phyloP scores from a whole-genome alignment of 2,888 invertebrate genomes.

The Lasioglossum marginatum region DNA sequence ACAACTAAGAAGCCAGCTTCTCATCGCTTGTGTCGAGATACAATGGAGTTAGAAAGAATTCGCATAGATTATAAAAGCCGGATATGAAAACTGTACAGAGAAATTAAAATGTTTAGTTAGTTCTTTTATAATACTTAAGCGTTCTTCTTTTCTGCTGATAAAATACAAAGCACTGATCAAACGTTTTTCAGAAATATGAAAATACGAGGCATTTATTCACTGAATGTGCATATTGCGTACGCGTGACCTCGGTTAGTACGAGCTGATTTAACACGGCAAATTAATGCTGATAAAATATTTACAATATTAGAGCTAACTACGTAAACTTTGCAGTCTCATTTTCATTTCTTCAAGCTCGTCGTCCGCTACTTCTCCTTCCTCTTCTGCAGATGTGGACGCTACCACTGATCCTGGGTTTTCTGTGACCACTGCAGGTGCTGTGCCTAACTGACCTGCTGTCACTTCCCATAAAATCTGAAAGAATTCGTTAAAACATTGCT shows the following conservation, averaged over 20 bases:
- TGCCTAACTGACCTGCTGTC: constrained; percentile 95
- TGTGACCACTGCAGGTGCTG: constrained; percentile 93
- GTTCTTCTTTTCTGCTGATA: constrained; percentile 18
- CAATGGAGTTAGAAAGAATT: constrained; percentile 14
- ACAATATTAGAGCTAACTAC: constrained; percentile 88
- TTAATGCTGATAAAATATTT: constrained; percentile 45
- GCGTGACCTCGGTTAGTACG: constrained; percentile 19
- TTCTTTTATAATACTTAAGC: constrained; percentile 28
- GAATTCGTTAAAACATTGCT: background rate
- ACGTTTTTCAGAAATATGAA: constrained; percentile 25
- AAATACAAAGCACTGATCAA: constrained; percentile 35
- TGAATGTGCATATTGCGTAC: constrained; percentile 38
- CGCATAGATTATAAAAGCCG: constrained; percentile 41
- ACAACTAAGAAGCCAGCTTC: constrained; percentile 64
- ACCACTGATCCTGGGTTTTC: constrained; percentile 86
- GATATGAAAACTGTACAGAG: constrained; percentile 43
- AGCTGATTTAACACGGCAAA: constrained; percentile 26
- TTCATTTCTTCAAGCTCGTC: constrained; percentile 97
- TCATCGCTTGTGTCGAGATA: constrained; percentile 34
- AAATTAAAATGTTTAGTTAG: constrained; percentile 33
- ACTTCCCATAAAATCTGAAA: constrained; percentile 93
- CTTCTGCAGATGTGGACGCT: constrained; percentile 87
- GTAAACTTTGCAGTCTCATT: constrained; percentile 93
- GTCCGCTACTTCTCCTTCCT: constrained; percentile 87
- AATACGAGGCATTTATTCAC: constrained; percentile 31